Conservation (phyloP, 2,113 vertebrate species). For the Semnopithecus entellus region DNA sequence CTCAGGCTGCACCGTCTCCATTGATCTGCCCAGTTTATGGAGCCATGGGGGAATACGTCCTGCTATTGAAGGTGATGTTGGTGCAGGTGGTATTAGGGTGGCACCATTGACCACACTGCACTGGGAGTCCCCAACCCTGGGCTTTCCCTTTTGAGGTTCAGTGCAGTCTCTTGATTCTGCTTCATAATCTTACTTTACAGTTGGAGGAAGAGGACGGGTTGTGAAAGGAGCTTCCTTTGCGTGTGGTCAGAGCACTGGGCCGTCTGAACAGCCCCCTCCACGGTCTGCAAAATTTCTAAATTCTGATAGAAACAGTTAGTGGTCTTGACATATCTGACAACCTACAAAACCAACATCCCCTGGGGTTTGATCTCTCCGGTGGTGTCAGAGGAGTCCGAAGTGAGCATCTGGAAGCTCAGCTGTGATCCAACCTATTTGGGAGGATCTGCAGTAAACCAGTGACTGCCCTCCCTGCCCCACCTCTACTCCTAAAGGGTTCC, state of each 20-base stretch:
- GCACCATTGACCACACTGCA: rapidly evolving
- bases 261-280: not conserved
- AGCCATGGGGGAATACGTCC: not conserved
- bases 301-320: conserved; percentile 43
- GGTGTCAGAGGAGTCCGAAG: conserved; percentile 17
- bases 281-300: not conserved
- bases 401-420: conserved; percentile 49
- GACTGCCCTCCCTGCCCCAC: rapidly evolving
- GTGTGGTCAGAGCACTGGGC: not conserved
- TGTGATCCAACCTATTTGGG: conserved; percentile 9
- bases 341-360: not conserved
- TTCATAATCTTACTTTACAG: not conserved
- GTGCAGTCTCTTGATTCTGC: not conserved
- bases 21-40: not conserved
- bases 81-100: not conserved
- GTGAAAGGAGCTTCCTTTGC: not conserved
- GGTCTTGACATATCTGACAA: not conserved
- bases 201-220: not conserved
- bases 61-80: not conserved
- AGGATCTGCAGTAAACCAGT: conserved; percentile 60
- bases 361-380: conserved; percentile 15
- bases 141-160: not conserved
- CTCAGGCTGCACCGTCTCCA: not conserved
- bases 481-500: not conserved
- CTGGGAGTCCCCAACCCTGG: rapidly evolving